Evolutionary conservation across 2,113 vertebrate species (phyloP).

Genomic region (Suricata suricatta): DNA sequence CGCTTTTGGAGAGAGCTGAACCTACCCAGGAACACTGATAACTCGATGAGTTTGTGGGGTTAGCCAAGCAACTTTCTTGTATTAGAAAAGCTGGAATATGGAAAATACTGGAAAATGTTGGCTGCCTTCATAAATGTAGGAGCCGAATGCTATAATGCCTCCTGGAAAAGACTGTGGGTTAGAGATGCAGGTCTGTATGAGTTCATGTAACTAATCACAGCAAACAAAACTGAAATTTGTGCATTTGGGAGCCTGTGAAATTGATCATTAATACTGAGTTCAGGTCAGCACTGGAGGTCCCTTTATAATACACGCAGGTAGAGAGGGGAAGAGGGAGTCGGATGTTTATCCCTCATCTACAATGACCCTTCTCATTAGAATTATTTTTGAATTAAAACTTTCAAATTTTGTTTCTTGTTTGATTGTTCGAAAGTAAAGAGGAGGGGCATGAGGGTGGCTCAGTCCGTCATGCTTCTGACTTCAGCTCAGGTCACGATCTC

Average conservation of each 20-base stretch:
- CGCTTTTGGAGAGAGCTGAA: background rate
- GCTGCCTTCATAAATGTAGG: background rate
- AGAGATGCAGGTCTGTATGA: background rate
- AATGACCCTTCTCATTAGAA: background rate
- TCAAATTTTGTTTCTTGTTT: background rate
- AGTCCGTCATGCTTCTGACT: too few relatives aligned
- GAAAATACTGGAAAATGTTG: background rate
- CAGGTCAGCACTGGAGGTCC: background rate
- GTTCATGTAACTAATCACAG: background rate
- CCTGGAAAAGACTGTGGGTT: background rate
- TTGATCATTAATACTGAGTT: background rate
- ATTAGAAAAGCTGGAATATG: background rate
- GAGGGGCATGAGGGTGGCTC: too few relatives aligned
- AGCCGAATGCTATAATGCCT: background rate
- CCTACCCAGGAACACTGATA: background rate
- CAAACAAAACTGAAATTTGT: conserved; percentile 7
- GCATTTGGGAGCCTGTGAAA: background rate
- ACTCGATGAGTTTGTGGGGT: background rate
- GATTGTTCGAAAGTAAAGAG: background rate
- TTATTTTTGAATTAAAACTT: background rate
- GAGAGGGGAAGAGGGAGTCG: background rate
- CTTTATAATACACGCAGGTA: background rate
- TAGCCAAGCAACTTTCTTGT: background rate
- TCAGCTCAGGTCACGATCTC: too few relatives aligned
- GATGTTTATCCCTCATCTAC: background rate